Conservation (phyloP, 1,140 invertebrate species). For the Rhagoletis zephyria region DNA sequence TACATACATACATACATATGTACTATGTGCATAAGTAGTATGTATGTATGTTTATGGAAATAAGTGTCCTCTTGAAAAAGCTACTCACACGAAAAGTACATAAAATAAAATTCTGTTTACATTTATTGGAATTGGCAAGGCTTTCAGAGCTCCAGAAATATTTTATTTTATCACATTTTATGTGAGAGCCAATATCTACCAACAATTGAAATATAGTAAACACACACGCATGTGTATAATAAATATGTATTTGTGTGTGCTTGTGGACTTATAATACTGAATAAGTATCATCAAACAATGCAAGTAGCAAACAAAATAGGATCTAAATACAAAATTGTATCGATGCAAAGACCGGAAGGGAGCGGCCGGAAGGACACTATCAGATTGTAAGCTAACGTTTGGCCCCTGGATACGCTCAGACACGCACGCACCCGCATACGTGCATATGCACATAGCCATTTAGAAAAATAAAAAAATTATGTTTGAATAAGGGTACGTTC, state of each 20-base stretch:
- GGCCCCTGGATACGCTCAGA: neutral
- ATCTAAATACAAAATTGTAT: neutral
- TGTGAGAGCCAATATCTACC: constrained; percentile 1
- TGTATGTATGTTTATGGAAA: neutral
- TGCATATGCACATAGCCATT: neutral
- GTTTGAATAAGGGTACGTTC: neutral
- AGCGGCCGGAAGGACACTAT: neutral
- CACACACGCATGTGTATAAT: neutral
- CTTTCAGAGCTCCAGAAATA: neutral
- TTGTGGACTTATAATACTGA: neutral
- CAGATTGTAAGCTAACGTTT: neutral
- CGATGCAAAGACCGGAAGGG: neutral
- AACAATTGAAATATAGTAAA: neutral
- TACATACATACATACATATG: neutral
- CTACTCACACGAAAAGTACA: constrained; percentile 26
- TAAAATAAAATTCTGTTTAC: constrained; percentile 43
- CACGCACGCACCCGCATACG: neutral
- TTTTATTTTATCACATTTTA: constrained; percentile 32
- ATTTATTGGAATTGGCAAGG: constrained; percentile 18
- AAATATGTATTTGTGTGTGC: neutral
- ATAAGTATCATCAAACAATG: neutral
- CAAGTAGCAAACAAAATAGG: neutral
- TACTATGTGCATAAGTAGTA: neutral
- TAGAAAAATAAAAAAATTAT: neutral
- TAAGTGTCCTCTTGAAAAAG: neutral